phyloP scores from a whole-genome alignment of 2,888 invertebrate species.

The Agrotis clavis region DNA sequence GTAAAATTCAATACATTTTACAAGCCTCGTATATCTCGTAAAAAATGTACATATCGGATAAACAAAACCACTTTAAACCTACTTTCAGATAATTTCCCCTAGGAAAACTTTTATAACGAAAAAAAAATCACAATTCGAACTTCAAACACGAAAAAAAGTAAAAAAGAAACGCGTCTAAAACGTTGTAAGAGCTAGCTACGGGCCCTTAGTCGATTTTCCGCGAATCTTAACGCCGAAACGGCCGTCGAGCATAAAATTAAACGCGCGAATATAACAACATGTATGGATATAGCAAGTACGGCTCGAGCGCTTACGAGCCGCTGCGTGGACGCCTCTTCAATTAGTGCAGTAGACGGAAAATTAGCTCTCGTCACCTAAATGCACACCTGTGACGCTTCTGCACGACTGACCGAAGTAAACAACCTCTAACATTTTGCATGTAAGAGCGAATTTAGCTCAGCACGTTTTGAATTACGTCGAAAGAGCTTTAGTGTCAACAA shows the following conservation, averaged over 20 bases:
- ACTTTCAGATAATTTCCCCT: constrained; percentile 37
- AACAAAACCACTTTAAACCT: not conserved
- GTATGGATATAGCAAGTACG: constrained; percentile 13
- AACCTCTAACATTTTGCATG: constrained; percentile 41
- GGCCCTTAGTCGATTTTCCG: constrained; percentile 46
- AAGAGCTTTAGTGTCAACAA: no score
- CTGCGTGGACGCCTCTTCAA: constrained; percentile 72
- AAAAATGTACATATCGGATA: constrained; percentile 1
- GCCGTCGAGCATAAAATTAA: constrained; percentile 58
- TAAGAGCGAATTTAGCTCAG: not conserved
- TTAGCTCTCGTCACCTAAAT: constrained; percentile 71
- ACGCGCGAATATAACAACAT: constrained; percentile 44
- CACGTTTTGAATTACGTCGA: no score
- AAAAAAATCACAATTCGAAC: constrained; percentile 32
- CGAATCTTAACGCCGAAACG: constrained; percentile 46
- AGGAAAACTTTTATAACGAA: constrained; percentile 4
- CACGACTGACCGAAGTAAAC: constrained; percentile 55
- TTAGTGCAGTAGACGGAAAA: constrained; percentile 83
- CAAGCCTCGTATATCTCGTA: not conserved
- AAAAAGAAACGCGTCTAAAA: constrained; percentile 31
- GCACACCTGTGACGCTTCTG: constrained; percentile 59
- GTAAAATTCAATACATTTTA: not conserved
- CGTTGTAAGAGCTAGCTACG: constrained; percentile 3
- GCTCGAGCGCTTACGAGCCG: constrained; percentile 64
- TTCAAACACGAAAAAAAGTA: constrained; percentile 25